Conservation (phyloP, 2,797 vertebrate genomes). For the Protonibea diacanthus region DNA sequence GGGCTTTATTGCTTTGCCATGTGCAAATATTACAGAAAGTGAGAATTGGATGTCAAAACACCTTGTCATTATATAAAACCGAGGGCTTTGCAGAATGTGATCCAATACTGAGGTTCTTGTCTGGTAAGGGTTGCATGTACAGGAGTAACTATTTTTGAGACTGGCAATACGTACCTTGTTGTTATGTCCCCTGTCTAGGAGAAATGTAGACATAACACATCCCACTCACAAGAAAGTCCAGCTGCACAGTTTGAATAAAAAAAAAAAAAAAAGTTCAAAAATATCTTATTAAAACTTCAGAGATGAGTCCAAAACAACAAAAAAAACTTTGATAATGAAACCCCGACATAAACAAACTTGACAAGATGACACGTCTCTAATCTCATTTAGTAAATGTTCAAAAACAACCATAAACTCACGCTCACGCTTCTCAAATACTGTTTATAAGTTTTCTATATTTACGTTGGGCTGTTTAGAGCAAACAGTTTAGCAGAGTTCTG, state of each 20-base stretch:
- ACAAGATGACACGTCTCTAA: not conserved
- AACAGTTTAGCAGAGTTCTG: no score
- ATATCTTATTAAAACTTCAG: no score
- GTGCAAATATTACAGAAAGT: not conserved
- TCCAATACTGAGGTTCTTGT: not conserved
- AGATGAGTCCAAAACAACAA: not conserved
- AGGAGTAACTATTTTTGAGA: not conserved
- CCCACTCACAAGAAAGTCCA: no score
- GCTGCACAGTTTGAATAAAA: no score
- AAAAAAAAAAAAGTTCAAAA: no score
- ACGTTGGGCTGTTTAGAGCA: not conserved
- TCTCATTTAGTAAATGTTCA: no score
- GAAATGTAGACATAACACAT: no score
- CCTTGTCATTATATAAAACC: not conserved
- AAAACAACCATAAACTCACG: no score
- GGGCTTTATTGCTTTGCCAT: not conserved
- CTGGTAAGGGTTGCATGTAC: not conserved
- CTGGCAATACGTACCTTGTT: no score
- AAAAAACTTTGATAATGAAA: not conserved
- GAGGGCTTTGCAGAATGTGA: not conserved
- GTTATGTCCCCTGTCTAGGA: no score
- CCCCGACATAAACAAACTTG: not conserved
- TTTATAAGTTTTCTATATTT: no score
- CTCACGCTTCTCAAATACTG: no score
- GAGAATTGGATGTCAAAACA: not conserved